Percentiles rank a stretch among this genome's conserved stretches.
Conservation (phyloP, 2,888 invertebrate species). For the Crossocerus cetratus region DNA sequence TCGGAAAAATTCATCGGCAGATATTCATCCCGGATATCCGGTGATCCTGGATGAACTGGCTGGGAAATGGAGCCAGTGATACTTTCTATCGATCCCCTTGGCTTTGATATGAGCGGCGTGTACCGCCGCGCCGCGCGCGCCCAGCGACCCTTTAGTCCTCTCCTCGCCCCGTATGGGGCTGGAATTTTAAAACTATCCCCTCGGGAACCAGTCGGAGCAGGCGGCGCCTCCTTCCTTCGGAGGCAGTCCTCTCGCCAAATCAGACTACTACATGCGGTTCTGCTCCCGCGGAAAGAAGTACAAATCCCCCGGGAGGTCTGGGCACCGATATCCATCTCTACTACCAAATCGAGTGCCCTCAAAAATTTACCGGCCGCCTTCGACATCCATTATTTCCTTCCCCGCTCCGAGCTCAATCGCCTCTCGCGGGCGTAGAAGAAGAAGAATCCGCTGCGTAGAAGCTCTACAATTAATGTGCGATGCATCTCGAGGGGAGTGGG, state of each 20-base stretch:
- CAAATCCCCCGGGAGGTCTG: constrained; percentile 67
- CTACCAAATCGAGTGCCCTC: constrained; percentile 10
- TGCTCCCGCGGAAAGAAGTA: constrained; percentile 71
- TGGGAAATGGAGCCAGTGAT: constrained; percentile 6
- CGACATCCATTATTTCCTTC: background rate
- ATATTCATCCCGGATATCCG: constrained; percentile 28
- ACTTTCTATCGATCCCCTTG: constrained; percentile 58
- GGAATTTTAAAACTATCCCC: constrained; percentile 76
- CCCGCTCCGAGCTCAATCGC: background rate
- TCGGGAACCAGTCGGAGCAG: constrained; percentile 56
- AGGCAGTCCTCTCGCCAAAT: constrained; percentile 69
- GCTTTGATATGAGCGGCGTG: constrained; percentile 74
- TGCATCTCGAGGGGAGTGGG: background rate
- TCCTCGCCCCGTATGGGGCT: constrained; percentile 65
- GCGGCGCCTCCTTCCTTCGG: constrained; percentile 23
- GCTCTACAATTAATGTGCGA: background rate
- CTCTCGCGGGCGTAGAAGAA: background rate
- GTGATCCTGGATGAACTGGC: constrained; percentile 18
- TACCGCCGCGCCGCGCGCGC: constrained; percentile 47
- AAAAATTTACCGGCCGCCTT: background rate
- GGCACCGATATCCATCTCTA: constrained; percentile 55
- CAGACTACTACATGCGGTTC: constrained; percentile 71
- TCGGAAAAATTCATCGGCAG: constrained; percentile 17
- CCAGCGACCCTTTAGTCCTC: constrained; percentile 56
- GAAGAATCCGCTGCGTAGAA: background rate